Evolutionary conservation across 2,113 vertebrate genomes (phyloP).

Genomic region (Xiphophorus couchianus): DNA sequence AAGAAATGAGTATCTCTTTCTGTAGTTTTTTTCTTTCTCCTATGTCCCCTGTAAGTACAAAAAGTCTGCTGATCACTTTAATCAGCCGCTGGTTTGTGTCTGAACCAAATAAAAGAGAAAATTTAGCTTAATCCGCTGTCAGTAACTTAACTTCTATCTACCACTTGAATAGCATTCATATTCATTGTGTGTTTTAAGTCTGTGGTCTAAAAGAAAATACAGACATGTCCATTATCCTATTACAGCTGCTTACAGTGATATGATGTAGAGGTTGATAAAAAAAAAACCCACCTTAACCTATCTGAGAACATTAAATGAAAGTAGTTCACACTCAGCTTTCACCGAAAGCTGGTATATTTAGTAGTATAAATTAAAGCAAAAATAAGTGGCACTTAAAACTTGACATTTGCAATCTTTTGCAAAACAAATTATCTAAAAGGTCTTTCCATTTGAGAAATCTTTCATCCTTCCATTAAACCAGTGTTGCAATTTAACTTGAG

Average conservation of each 20-base stretch:
- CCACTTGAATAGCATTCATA: constrained; percentile 32
- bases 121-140: no score
- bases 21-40: no score
- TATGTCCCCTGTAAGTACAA: no score
- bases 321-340: constrained; percentile 49
- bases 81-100: no score
- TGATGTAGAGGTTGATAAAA: constrained; percentile 69
- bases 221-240: constrained; percentile 77
- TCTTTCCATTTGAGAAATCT: neutral
- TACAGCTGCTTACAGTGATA: constrained; percentile 67
- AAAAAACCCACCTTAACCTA: constrained; percentile 59
- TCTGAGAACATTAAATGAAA: constrained; percentile 75
- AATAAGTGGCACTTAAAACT: constrained; percentile 58
- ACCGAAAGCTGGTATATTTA: constrained; percentile 41
- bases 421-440: no score
- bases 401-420: constrained; percentile 54
- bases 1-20: no score
- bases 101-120: no score
- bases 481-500: neutral
- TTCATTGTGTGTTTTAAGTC: constrained; percentile 65
- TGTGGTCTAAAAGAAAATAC: constrained; percentile 72
- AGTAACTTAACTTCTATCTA: no score
- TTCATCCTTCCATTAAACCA: neutral
- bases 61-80: no score
- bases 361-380: constrained; percentile 66